Percentiles rank a stretch among this genome's conserved stretches.
These are phyloP conservation scores for Eurypyga helias DNA, from an alignment of 2,113 vertebrate genomes.

Conservation along the genomic window DNA sequence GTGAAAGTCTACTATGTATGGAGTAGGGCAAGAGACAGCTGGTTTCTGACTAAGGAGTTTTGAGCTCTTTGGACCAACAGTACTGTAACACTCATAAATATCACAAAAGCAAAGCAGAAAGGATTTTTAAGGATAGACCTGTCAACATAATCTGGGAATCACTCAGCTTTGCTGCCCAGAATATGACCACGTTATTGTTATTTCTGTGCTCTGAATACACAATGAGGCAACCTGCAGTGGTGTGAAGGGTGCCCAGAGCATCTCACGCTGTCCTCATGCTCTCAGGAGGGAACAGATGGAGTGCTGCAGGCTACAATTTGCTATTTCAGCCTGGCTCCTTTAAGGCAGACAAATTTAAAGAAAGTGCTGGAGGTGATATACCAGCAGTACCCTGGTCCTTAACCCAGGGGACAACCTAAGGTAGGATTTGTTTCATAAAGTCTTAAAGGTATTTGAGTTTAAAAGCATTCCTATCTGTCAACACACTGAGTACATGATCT, in stretches of 20 bases:
- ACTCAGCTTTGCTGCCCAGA: background rate
- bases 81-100: background rate
- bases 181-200: background rate
- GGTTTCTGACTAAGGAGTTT: background rate
- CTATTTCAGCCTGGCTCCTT: background rate
- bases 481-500: background rate
- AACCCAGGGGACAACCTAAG: background rate
- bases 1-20: background rate
- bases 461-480: background rate
- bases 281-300: constrained; percentile 15
- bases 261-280: background rate
- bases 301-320: constrained; percentile 15
- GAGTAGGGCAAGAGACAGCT: background rate
- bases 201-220: background rate
- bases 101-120: background rate
- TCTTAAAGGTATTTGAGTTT: background rate
- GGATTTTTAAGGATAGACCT: background rate
- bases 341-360: background rate
- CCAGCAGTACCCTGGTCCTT: background rate
- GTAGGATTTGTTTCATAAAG: background rate
- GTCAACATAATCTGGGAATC: background rate
- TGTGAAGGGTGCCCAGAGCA: background rate
- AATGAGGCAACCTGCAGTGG: background rate
- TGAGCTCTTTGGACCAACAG: background rate
- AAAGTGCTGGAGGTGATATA: constrained; percentile 3